Conservation (phyloP, 1,140 invertebrate species). For the Aphelenchoides besseyi region DNA sequence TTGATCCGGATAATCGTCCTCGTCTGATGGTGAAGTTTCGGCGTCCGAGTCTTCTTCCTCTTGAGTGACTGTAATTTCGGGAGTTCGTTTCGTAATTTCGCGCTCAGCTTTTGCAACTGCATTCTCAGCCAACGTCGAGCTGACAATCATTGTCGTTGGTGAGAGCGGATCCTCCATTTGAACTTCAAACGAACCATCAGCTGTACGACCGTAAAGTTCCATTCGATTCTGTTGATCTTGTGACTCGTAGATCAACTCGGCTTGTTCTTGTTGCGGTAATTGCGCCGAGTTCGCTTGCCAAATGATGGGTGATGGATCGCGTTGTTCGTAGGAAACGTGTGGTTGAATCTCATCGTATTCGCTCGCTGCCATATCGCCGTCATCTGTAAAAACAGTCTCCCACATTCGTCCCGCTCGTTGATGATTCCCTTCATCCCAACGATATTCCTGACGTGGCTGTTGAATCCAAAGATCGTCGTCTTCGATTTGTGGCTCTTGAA, state of each 20-base stretch:
- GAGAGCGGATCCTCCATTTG: constrained; percentile 55
- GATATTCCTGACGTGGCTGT: constrained; percentile 35
- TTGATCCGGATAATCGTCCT: constrained; percentile 61
- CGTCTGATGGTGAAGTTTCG: constrained; percentile 50
- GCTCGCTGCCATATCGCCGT: constrained; percentile 22
- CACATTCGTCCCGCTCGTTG: constrained; percentile 38
- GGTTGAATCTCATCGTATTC: constrained; percentile 3
- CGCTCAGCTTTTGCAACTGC: neutral
- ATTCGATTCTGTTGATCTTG: neutral
- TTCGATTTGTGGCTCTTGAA: no score
- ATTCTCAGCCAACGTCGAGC: neutral
- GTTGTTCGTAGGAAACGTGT: constrained; percentile 13
- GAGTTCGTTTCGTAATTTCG: neutral
- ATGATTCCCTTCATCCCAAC: constrained; percentile 26
- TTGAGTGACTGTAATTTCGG: constrained; percentile 29
- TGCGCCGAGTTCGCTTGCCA: constrained; percentile 23
- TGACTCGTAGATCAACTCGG: constrained; percentile 5
- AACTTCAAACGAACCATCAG: constrained; percentile 37
- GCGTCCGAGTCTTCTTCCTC: constrained; percentile 43
- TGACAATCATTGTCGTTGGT: constrained; percentile 25
- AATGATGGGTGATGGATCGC: constrained; percentile 3
- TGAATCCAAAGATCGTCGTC: constrained; percentile 50
- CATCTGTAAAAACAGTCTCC: constrained; percentile 57
- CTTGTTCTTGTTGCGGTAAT: constrained; percentile 26
- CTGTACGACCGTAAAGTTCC: neutral